Conservation (phyloP, 2,888 invertebrate genomes). For the Drosophila emarginata region DNA sequence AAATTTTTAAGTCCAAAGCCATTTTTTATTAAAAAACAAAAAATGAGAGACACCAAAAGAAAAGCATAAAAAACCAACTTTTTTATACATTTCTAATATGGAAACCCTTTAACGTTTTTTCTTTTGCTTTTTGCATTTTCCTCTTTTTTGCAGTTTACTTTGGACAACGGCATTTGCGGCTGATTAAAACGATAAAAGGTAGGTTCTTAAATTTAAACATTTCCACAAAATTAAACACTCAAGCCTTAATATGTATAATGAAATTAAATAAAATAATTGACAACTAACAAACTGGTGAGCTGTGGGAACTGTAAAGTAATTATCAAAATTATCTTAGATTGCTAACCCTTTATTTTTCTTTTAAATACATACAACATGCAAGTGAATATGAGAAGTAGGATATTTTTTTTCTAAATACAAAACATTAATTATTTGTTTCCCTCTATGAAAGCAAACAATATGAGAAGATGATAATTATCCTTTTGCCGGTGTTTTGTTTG, state of each 20-base stretch:
- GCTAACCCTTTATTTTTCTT: no score
- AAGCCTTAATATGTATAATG: background rate
- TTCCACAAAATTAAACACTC: background rate
- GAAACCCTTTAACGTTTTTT: conserved; percentile 49
- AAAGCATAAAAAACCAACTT: conserved; percentile 46
- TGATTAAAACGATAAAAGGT: conserved; percentile 70
- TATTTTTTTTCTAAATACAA: no score
- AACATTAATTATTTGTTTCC: no score
- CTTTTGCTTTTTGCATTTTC: conserved; percentile 29
- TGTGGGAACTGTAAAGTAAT: no score
- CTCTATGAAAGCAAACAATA: no score
- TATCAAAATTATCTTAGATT: no score
- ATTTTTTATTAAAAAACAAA: conserved; percentile 44
- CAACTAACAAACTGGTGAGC: background rate
- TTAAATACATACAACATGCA: no score
- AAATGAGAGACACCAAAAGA: background rate
- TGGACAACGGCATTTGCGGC: conserved; percentile 35
- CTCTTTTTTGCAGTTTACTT: conserved; percentile 31
- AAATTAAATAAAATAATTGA: background rate
- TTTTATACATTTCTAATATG: conserved; percentile 63
- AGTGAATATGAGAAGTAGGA: no score
- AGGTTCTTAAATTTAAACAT: conserved; percentile 35
- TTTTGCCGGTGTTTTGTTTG: no score
- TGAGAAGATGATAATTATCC: no score
- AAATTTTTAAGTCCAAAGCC: conserved; percentile 36